These are phyloP conservation scores for Pristis pectinata DNA, from an alignment of 2,797 vertebrate genomes.

Conservation along the genomic window DNA sequence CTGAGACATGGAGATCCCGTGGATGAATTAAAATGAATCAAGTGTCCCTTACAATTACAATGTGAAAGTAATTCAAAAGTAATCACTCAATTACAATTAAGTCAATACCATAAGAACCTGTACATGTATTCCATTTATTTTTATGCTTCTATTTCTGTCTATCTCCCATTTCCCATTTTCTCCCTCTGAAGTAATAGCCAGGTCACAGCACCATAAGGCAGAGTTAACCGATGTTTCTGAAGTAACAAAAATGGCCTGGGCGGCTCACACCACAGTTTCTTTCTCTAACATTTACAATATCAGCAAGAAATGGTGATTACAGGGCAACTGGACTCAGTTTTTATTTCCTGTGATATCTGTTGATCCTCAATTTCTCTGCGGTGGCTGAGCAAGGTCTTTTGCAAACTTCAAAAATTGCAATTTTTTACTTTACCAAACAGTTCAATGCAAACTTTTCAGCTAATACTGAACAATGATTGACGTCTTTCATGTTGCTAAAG, in stretches of 20 bases:
- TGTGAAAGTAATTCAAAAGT: background rate
- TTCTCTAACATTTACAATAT: background rate
- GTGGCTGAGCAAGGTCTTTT: background rate
- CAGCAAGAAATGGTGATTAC: background rate
- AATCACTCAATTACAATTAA: background rate
- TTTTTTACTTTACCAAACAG: background rate
- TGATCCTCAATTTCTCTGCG: background rate
- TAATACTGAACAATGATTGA: too few relatives aligned
- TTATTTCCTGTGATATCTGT: background rate
- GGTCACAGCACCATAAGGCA: background rate
- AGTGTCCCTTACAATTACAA: background rate
- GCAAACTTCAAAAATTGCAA: background rate
- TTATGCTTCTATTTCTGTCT: background rate
- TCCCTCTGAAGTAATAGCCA: background rate
- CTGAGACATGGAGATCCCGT: too few relatives aligned
- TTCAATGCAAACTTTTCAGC: background rate
- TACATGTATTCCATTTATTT: background rate
- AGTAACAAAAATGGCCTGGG: background rate
- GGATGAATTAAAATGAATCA: background rate
- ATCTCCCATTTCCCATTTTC: background rate
- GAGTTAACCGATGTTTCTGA: background rate
- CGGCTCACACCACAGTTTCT: background rate
- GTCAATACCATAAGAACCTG: background rate
- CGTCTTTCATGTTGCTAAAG: too few relatives aligned
- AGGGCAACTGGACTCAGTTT: background rate